These are phyloP conservation scores for Rousettus leschenaultii DNA, from an alignment of 2,113 vertebrate species.

Conservation along the genomic window DNA sequence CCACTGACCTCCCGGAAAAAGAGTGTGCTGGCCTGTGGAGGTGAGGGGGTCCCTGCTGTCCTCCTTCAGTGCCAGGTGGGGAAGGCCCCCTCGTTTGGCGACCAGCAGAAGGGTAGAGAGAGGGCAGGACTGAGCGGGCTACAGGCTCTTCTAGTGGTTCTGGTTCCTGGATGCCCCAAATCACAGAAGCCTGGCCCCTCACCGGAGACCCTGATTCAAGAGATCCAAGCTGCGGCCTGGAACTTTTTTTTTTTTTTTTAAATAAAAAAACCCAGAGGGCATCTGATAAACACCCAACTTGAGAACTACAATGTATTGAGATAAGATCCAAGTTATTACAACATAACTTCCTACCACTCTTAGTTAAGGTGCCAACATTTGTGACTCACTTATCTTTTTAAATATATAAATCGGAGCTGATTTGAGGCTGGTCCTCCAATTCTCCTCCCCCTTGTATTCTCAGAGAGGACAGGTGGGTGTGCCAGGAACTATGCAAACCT, in stretches of 20 bases:
- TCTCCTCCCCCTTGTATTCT: background rate
- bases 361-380: background rate
- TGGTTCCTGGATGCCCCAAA: background rate
- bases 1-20: background rate
- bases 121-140: background rate
- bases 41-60: background rate
- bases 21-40: background rate
- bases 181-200: background rate
- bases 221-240: background rate
- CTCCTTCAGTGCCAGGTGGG: background rate
- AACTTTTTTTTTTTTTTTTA: background rate
- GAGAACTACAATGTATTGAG: background rate
- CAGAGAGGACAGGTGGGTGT: background rate
- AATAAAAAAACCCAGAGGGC: background rate
- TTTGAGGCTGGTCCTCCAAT: background rate
- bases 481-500: background rate
- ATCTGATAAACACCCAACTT: background rate
- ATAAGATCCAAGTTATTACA: background rate
- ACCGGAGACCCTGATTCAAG: background rate
- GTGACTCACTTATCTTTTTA: background rate
- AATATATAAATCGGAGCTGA: background rate
- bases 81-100: background rate
- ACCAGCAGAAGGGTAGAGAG: background rate
- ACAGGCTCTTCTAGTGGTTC: background rate
- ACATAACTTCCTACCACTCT: background rate